Base-by-base conservation (phyloP, 2,797 vertebrate genomes). In the Scolopax bukidnonensis region DNA sequence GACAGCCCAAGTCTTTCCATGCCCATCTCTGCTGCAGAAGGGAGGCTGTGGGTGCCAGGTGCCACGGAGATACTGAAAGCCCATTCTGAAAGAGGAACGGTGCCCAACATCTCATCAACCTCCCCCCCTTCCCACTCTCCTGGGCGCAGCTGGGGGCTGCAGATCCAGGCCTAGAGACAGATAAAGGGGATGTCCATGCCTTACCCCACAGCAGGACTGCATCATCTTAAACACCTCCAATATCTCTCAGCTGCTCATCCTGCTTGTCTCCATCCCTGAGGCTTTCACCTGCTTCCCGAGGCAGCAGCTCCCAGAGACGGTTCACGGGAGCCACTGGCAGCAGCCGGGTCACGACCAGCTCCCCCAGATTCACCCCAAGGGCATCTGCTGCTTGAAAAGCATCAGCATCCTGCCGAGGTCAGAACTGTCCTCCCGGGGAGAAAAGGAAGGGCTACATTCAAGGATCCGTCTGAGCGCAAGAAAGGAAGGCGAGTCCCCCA, bases 131-230 rank as follows among this genome's bases (percentile, higher is more conserved):
- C 81, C 50, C 3, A 1, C 75, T n/a, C 47, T 83, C 70, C 60
- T 32, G 27, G 27, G 30, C 3, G 5, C 83, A 91, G 53, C 43
- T 11, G 6, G 43, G 54, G 41, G 38, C 43, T 48, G 43, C 53
- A 57, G 28, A 50, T 33, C 12, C 47, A 28, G 70, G 38, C 43
- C 38, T 48, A 67, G 33, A 60, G 25, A 28, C 32, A 74, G 28
- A 61, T 8, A 50, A 64, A 70, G 47, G 27, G 13, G 43, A 59
- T 4, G 9, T 7, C 16, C 5, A 2, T n/a, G 78, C 93, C 98
- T 99, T 98, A 98, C 98, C 98, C 97, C 81, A 16, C 98, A 98
- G 94, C 98, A 98, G 64, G 93, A 28, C 5, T 6, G 65, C 86
- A 96, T 97, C 98, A 98, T 98, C 98, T 67, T 85, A 60, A 94